These are phyloP conservation scores for Axinella damicornis DNA, from an alignment of 37 sponge, comb jelly and placozoan genomes.

Conservation along the genomic window DNA sequence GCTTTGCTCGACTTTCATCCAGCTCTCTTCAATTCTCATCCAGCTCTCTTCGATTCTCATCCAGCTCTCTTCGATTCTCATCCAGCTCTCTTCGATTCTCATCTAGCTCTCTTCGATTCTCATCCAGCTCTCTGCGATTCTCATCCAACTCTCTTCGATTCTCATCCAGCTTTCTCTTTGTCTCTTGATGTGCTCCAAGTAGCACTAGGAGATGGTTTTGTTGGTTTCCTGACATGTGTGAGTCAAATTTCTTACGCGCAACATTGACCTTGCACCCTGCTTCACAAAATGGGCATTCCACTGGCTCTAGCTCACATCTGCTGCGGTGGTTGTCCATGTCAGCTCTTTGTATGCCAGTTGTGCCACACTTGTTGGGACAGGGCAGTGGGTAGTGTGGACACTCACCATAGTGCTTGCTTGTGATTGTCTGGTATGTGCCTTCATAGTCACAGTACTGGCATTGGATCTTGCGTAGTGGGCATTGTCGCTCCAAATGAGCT, in stretches of 20 bases:
- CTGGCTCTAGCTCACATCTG: conserved; percentile 1
- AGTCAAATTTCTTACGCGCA: neutral
- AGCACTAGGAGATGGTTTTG: neutral
- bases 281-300: conserved; percentile 14
- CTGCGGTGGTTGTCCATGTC: conserved; percentile 2
- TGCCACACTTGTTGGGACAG: conserved; percentile 52
- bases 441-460: conserved; percentile 13
- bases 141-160: neutral
- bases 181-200: neutral
- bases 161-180: neutral
- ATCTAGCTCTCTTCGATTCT: no score
- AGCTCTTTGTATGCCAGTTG: neutral
- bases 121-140: no score
- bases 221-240: neutral
- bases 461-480: neutral
- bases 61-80: no score
- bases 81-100: no score
- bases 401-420: conserved; percentile 1
- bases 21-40: no score
- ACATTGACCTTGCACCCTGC: neutral
- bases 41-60: no score
- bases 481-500: neutral
- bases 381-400: conserved; percentile 20
- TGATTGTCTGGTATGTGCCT: conserved; percentile 7
- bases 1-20: no score